phyloP scores from a whole-genome alignment of 2,888 invertebrate species.

The Heterodera filipjevi region DNA sequence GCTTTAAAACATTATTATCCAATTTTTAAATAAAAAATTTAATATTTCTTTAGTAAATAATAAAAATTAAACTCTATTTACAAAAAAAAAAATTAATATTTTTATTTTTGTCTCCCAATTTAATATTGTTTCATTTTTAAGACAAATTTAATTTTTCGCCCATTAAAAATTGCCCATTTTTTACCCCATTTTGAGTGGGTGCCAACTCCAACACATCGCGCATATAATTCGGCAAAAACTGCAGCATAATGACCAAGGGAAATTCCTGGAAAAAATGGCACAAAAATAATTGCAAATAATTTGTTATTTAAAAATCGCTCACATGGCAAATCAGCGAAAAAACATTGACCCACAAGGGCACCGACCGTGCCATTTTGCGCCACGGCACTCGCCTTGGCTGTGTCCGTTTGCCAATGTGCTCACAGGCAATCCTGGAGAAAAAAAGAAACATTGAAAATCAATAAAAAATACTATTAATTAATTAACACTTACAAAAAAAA shows the following conservation, averaged over 20 bases:
- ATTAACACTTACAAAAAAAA: background rate
- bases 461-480: too few species aligned
- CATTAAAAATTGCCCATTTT: background rate
- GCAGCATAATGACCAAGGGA: slow-evolving; percentile 61
- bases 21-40: too few species aligned
- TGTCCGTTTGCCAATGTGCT: slow-evolving; percentile 60
- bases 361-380: slow-evolving; percentile 51
- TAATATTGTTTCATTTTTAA: slow-evolving; percentile 1
- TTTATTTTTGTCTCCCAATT: too few species aligned
- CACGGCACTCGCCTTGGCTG: slow-evolving; percentile 57
- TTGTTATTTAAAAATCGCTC: background rate
- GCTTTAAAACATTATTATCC: too few species aligned
- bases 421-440: slow-evolving; percentile 57
- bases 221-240: slow-evolving; percentile 63
- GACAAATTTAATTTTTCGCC: background rate
- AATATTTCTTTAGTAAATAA: too few species aligned
- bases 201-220: slow-evolving; percentile 61
- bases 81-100: too few species aligned
- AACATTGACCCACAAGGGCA: slow-evolving; percentile 58
- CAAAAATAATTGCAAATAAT: too few species aligned
- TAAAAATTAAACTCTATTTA: too few species aligned
- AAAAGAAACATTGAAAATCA: background rate
- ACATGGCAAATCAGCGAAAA: slow-evolving; percentile 55
- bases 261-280: slow-evolving; percentile 33
- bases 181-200: slow-evolving; percentile 61